Conservation (phyloP, 2,113 vertebrate genomes). For the Varanus salvator region DNA sequence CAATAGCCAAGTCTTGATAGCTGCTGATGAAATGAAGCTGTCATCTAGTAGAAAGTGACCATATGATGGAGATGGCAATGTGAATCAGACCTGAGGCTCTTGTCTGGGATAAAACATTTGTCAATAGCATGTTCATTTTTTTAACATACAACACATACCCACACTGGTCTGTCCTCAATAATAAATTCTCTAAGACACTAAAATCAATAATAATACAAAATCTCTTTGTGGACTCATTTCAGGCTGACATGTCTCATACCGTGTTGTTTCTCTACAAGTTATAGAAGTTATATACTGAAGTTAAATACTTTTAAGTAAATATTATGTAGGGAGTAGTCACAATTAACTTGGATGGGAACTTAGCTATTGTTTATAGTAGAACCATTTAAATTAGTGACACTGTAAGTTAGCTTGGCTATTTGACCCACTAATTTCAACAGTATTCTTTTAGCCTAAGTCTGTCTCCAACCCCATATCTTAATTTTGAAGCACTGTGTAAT, state of each 20-base stretch:
- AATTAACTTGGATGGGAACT: background rate
- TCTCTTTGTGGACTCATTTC: background rate
- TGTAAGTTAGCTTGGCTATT: background rate
- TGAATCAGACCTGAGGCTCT: background rate
- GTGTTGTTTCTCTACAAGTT: background rate
- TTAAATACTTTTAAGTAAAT: background rate
- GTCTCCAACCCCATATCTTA: background rate
- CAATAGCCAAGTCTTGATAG: background rate
- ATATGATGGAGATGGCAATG: background rate
- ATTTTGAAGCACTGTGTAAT: background rate
- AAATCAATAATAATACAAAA: conserved; percentile 7
- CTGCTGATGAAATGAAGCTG: background rate
- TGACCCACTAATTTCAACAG: background rate
- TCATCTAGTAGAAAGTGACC: background rate
- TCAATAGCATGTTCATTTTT: background rate
- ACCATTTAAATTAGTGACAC: background rate
- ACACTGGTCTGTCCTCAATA: accelerated
- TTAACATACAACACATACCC: background rate
- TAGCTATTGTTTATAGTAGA: background rate
- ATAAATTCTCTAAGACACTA: conserved; percentile 6
- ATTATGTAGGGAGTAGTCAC: background rate
- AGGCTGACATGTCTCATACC: background rate
- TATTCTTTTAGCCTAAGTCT: background rate
- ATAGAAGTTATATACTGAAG: no score
- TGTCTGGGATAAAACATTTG: conserved; percentile 21